These are phyloP conservation scores for Leucosticte australis DNA, from an alignment of 2,113 vertebrate genomes.

Conservation along the genomic window DNA sequence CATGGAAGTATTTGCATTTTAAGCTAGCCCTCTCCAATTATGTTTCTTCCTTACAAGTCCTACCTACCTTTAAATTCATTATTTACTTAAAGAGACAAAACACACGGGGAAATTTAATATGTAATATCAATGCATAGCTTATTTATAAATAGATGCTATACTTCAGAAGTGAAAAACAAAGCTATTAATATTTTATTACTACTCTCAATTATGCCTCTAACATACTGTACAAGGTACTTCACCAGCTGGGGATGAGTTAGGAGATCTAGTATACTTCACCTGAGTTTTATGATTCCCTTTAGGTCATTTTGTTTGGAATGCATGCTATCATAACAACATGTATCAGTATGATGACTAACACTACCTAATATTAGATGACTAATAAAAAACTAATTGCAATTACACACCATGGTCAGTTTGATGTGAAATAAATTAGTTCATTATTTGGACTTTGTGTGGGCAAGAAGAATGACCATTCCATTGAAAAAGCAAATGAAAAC, in stretches of 20 bases:
- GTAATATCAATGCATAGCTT: not conserved
- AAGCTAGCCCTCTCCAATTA: not conserved
- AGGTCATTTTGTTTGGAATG: not conserved
- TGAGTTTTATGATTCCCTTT: not conserved
- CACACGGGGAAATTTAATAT: constrained; percentile 1
- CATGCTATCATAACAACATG: not conserved
- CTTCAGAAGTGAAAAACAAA: constrained; percentile 11
- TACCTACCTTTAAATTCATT: not conserved
- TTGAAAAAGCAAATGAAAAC: not conserved
- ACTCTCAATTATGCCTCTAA: not conserved
- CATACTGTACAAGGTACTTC: not conserved
- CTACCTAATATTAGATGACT: not conserved
- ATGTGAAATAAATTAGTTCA: not conserved
- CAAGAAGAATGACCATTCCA: not conserved
- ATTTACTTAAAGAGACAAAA: constrained; percentile 17
- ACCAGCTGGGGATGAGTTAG: not conserved
- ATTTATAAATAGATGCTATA: constrained; percentile 13
- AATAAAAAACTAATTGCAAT: not conserved
- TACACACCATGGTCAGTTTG: not conserved
- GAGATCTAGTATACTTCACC: not conserved
- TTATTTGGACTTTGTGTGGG: not conserved
- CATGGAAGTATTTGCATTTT: not conserved
- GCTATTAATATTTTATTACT: constrained; percentile 29
- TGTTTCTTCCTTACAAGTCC: not conserved
- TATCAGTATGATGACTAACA: not conserved